Evolutionary conservation across 2,113 vertebrate species (phyloP).

Genomic region (Eclectus roratus): DNA sequence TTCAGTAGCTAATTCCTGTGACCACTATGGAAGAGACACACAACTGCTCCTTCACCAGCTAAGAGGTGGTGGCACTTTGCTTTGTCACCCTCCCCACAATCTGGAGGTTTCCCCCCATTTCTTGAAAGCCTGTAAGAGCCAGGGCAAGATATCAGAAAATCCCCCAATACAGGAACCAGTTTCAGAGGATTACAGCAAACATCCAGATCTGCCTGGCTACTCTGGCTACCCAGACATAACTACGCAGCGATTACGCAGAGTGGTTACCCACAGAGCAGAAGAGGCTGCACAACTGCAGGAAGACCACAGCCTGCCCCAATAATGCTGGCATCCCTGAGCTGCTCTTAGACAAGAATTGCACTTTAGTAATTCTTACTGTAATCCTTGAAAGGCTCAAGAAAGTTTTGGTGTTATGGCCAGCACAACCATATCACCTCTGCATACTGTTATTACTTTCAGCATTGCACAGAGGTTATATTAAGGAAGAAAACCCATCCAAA

Average conservation of each 20-base stretch:
- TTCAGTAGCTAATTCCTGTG: not conserved
- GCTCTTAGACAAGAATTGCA: not conserved
- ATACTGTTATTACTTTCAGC: not conserved
- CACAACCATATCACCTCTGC: not conserved
- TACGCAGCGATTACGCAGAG: not conserved
- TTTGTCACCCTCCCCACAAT: not conserved
- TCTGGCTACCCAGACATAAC: not conserved
- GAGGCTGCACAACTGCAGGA: not conserved
- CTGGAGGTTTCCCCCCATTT: not conserved
- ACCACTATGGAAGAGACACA: fast-evolving
- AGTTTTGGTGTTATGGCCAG: not conserved
- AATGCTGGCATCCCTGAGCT: not conserved
- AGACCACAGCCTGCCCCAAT: not conserved
- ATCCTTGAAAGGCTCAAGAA: not conserved
- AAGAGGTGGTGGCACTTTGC: not conserved
- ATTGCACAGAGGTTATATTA: not conserved
- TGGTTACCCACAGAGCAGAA: not conserved
- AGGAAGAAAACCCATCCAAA: not conserved
- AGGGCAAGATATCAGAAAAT: not conserved
- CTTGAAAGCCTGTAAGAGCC: not conserved
- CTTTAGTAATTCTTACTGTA: not conserved
- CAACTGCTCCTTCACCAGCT: not conserved
- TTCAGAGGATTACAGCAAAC: not conserved
- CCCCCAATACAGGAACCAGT: not conserved
- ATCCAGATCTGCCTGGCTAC: not conserved